Evolutionary conservation across 2,888 invertebrate genomes (phyloP), one percentile per base, ranked within the genome.

Genomic region (Lepidochrysops patricia): DNA sequence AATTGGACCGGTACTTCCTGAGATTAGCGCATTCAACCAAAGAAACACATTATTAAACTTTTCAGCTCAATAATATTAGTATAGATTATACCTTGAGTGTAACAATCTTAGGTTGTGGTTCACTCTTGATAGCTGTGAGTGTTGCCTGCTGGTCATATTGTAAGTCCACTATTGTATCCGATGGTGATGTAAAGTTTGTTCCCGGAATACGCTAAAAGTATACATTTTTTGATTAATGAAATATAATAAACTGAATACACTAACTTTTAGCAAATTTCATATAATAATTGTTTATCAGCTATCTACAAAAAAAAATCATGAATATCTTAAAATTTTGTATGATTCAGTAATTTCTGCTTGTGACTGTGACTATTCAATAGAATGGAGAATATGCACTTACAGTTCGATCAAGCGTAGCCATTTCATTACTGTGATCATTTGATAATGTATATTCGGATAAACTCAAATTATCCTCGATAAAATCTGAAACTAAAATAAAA

Each of bases 81-180:
- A n/a, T n/a, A n/a, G n/a, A n/a, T n/a, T n/a, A 70, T 72, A 86
- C 87, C 81, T 84, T 84, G 0, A 83, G 69, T 61, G 80, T 64
- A 56, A 84, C 74, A 61, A 75, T 68, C 70, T 80, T 82, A 32
- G 77, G 70, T 57, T 75, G 70, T 9, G 61, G 59, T 6, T 72
- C 61, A 19, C 69, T 62, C 63, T 70, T 68, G 61, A 63, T 58
- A 9, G 66, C 58, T 5, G 61, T 63, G 15, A 72, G 57, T 23
- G 37, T 62, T 12, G 63, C 43, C 60, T 75, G 74, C 25, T 72
- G 65, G 7, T 77, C 74, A 62, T 75, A 74, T 60, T 77, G 76
- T 58, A 82, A 62, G 50, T 84, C 80, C 57, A 82, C 67, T 70
- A 79, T 73, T 4, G 75, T 72, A 13, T 79, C 79, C 0, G 75